phyloP scores from a whole-genome alignment of 92 coral and sea anemone genomes.

The Micromussa lordhowensis region DNA sequence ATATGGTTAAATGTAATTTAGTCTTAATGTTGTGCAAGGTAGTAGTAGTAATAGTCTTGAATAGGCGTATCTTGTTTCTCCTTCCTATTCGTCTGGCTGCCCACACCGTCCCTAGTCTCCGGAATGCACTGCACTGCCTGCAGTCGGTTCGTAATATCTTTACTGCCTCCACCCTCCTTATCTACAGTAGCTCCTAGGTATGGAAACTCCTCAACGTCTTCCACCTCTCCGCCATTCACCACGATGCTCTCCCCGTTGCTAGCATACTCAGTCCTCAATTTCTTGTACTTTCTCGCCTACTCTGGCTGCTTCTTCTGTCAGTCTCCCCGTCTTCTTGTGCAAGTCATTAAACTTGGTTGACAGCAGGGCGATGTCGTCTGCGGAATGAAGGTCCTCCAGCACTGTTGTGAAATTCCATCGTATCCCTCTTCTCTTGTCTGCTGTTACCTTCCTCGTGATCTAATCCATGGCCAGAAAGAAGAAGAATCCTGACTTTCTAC shows the following conservation, averaged over 20 bases:
- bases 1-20: no score
- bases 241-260: neutral
- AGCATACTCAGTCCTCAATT: neutral
- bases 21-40: no score
- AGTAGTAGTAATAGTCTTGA: no score
- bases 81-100: no score
- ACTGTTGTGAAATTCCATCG: constrained; percentile 4
- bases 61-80: neutral
- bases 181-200: no score
- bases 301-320: neutral
- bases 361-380: constrained; percentile 22
- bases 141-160: no score
- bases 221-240: neutral
- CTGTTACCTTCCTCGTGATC: constrained; percentile 18
- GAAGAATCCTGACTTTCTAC: neutral
- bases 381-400: constrained; percentile 27
- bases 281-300: neutral
- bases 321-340: constrained; percentile 7
- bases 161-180: no score
- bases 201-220: neutral
- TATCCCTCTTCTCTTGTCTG: constrained; percentile 20
- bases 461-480: constrained; percentile 2
- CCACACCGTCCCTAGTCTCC: no score
- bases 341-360: constrained; percentile 11
- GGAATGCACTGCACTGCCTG: no score